Evolutionary conservation across 2,888 invertebrate species (phyloP), one percentile per base, ranked within the genome.

Genomic region (Caenorhabditis angaria): DNA sequence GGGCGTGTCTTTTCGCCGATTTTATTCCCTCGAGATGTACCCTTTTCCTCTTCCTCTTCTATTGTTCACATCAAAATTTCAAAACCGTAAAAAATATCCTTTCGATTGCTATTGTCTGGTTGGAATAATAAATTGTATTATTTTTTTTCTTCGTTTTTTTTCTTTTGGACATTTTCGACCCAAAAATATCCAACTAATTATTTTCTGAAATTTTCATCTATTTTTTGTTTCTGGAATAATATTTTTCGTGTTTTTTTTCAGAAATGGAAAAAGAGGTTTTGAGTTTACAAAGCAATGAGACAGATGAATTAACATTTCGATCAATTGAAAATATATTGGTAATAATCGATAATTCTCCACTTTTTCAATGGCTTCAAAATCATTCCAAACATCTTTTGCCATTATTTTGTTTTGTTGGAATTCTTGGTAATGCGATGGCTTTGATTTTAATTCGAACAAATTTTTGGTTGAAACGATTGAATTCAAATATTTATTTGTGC

Each of bases 351-450:
- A 41, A 59, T n/a, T 74, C 78, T n/a, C 54, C 47, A 27, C 62
- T 66, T 14, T 57, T 78, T 3, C 24, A 24, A 54, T 78, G 74
- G 74, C 48, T 78, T 27, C 64, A 77, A 28, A 50, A 24, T 22
- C 70, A 79, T 41, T 59, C 64, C 10, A 53, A 65, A 32, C 71
- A 77, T 24, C 61, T 80, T 4, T 48, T 82, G 20, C 82, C 82
- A 0, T 32, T 81, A 10, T 72, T 81, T 48, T 82, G 80, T 54
- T 41, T 76, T 12, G 59, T 81, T 55, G 81, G 86, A n/a, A 84
- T 86, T 53, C 50, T 83, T 25, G 86, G 86, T 29, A 86, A 86
- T 64, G 81, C 83, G 61, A 86, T 86, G 86, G 86, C 86, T 18
- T 59, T 87, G 24, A 77, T 86, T 61, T 57, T 86, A 50, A 86